Evolutionary conservation across 2,888 invertebrate species (phyloP).

Genomic region (Tetanocera ferruginea): DNA sequence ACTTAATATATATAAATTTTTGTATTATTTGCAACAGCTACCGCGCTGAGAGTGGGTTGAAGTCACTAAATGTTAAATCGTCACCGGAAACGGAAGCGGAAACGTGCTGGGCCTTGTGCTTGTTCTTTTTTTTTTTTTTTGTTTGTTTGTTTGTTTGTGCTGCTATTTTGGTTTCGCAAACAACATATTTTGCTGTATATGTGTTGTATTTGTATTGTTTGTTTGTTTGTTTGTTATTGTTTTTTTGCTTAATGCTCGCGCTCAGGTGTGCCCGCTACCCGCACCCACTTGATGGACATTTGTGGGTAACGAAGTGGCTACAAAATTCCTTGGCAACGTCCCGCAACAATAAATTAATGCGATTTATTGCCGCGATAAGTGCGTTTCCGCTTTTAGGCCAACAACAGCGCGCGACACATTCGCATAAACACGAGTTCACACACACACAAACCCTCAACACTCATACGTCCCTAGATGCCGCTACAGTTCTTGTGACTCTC

Average conservation of each 20-base stretch:
- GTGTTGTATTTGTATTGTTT: neutral
- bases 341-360: slow-evolving; percentile 66
- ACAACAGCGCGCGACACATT: slow-evolving; percentile 17
- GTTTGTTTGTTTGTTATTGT: neutral
- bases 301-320: neutral
- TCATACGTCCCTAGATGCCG: neutral
- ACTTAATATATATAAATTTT: neutral
- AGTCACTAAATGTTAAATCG: neutral
- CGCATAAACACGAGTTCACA: too few species aligned
- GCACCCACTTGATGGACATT: neutral
- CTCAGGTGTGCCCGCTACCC: slow-evolving; percentile 5
- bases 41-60: neutral
- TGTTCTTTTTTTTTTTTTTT: neutral
- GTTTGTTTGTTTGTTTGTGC: neutral
- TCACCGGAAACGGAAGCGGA: slow-evolving; percentile 26
- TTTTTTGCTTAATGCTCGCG: neutral
- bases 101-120: slow-evolving; percentile 21
- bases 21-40: neutral
- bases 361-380: slow-evolving; percentile 67
- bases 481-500: neutral
- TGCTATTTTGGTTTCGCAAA: neutral
- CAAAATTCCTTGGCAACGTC: slow-evolving; percentile 57
- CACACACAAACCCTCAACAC: neutral
- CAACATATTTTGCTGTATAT: neutral
- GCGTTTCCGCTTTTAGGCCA: slow-evolving; percentile 43